Evolutionary conservation across 2,797 vertebrate species (phyloP), one percentile per base, ranked within the genome.

Genomic region (Leptatherina wallacei): DNA sequence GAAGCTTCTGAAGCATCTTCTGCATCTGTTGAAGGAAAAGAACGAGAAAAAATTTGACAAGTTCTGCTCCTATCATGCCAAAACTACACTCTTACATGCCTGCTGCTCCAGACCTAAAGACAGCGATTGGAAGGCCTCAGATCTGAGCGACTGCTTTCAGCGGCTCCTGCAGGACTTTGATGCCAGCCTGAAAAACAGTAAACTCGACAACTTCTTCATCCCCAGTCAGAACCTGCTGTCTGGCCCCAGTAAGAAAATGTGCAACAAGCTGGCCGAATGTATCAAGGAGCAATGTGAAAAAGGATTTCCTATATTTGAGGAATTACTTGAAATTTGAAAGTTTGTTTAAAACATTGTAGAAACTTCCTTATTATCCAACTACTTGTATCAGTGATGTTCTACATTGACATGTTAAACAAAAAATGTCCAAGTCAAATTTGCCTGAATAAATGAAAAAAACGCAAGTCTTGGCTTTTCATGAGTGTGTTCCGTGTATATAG

Each of bases 31-130:
- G 13, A 92, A 93, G 65, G 73, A 85, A 20, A 6, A 24, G 0
- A 0, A 92, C 18, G 75, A 76, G 18, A 18, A 2, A 20, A 44
- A 44, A 0, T 68, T 92, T 20, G 61, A 77, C 3, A 87, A 90
- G 61, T 92, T 95, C 72, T 93, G 78, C 77, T 95, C 94, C 14
- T 95, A 95, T 70, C 88, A 91, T 1, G 90, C 77, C 22, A 95
- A 95, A 85, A 94, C 92, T 14, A 87, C 85, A 1, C 79, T 94
- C 11, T 30, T 94, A 0, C 92, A 91, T 0, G 86, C 92, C 77
- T 94, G 94, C 63, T 80, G 80, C 73, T 27, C 36, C 14, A 79
- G 90, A 55, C 54, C 18, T 24, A 54, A 68, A 10, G 93, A 94
- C 80, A 68, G 0, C 0, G 51, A 89, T 0, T 94, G 93, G 94